Base-by-base conservation (phyloP, 1,140 invertebrate species). In the Drosophila tani region DNA sequence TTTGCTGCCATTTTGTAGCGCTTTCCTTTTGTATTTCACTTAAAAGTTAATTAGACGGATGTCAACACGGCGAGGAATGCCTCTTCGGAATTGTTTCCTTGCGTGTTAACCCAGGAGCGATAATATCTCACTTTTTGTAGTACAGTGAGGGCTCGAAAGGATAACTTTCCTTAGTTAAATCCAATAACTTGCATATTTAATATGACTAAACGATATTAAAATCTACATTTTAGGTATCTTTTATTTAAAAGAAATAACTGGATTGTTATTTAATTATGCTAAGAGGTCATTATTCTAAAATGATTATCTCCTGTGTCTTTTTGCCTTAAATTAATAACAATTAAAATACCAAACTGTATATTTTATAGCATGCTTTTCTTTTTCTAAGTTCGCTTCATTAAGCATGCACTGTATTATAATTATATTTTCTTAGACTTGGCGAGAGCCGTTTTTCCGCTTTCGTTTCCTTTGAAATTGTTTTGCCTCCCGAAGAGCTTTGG, bases 11-110 rank as follows among this genome's bases (percentile, higher is more conserved):
- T 50, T 32, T 53, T 60, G 55, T 51, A 40, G 32, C 19, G 50
- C 14, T 32, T 21, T 58, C 29, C 51, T 11, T 82, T 64, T 76
- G 79, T 49, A 77, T 77, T 86, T 83, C 64, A 80, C 79, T 86
- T 77, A 86, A 86, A 86, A 86, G 45, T 80, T 77, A 87, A 86
- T 87, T 82, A 80, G 62, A 32, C 50, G 40, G 21, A 63, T 79
- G 83, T 60, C 79, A 82, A 78, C 63, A 64, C 65, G 35, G 43
- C 50, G 57, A 51, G 58, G 58, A 38, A 46, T 64, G 50, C 43
- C 19, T 43, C 15, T n/a, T 38, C 47, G 14, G 51, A 65, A 66
- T 58, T 41, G 53, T 60, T 66, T 40, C 32, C 14, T 57, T 53
- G 65, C 69, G 32, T 75, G 69, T 55, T 75, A 9, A 9, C 17